Base-by-base conservation (phyloP, 1,140 invertebrate genomes). In the Habropoda laboriosa region DNA sequence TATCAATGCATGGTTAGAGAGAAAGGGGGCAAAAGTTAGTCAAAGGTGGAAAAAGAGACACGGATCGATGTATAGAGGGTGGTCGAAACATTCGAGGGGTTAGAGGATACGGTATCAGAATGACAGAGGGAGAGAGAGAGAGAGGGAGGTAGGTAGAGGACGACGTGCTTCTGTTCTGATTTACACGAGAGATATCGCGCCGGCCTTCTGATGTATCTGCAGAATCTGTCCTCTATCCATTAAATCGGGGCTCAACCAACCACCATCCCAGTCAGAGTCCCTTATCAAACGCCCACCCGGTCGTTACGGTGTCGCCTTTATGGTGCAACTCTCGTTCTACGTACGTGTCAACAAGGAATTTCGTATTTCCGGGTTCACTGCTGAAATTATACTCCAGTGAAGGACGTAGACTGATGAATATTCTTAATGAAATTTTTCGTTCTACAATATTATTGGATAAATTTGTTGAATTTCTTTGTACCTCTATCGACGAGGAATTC, bases 171-270 rank as follows among this genome's bases (percentile, higher is more conserved):
- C 78, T 71, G 78, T 77, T 68, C 83, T 86, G 92, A 93, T 93
- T 83, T 86, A 85, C 75, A 77, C 66, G 42, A 27, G 72, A 87
- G 92, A 93, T 93, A 92, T 76, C 84, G 66, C 67, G 70, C 81
- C 77, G 84, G 81, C 81, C 81, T 89, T 89, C 88, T 89, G 88
- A 89, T 91, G 86, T 91, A 93, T 92, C 91, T 92, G 83, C 81
- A 83, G 87, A 92, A 92, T 91, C 87, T 90, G 87, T 90, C 80
- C 86, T 90, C 87, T 80, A 90, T 92, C 90, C 90, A 92, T 92
- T 93, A 91, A 89, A 91, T 89, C 78, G 83, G 76, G 86, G 77
- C 84, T 88, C 82, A 86, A 88, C 87, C 78, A 74, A 82, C 58
- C 51, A 32, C 40, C 51, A 60, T 81, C 67, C 67, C 81, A 70